phyloP scores from a whole-genome alignment of 2,888 invertebrate genomes.

The Hirtodrosophila histrioides region DNA sequence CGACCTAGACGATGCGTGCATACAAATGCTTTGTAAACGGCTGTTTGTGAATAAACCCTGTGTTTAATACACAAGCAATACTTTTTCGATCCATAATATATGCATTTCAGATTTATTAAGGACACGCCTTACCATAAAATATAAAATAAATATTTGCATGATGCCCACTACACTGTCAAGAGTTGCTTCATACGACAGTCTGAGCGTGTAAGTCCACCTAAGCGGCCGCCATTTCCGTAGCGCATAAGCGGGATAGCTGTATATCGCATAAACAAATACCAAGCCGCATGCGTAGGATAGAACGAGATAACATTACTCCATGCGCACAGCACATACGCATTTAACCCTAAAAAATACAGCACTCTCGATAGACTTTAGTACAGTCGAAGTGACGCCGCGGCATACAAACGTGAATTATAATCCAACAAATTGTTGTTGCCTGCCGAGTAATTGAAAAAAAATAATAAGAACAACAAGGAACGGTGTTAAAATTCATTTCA shows the following conservation, averaged over 20 bases:
- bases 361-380: conserved; percentile 70
- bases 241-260: conserved; percentile 39
- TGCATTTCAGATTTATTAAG: background rate
- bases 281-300: conserved; percentile 19
- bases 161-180: conserved; percentile 17
- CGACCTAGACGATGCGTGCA: background rate
- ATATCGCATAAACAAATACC: conserved; percentile 12
- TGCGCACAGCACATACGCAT: conserved; percentile 40
- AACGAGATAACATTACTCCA: conserved; percentile 30
- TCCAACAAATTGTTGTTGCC: conserved; percentile 50
- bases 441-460: conserved; percentile 28
- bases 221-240: conserved; percentile 68
- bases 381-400: conserved; percentile 77
- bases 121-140: too few species aligned
- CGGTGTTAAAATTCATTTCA: conserved; percentile 1
- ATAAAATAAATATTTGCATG: conserved; percentile 1
- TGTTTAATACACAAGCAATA: background rate
- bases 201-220: conserved; percentile 33
- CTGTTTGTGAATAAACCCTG: background rate
- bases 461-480: conserved; percentile 21
- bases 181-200: conserved; percentile 10
- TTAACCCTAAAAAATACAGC: conserved; percentile 80
- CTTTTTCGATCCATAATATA: background rate
- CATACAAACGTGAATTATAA: conserved; percentile 56
- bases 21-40: background rate